Evolutionary conservation across 2,797 vertebrate species (phyloP).

Genomic region (Neoniphon sammara): DNA sequence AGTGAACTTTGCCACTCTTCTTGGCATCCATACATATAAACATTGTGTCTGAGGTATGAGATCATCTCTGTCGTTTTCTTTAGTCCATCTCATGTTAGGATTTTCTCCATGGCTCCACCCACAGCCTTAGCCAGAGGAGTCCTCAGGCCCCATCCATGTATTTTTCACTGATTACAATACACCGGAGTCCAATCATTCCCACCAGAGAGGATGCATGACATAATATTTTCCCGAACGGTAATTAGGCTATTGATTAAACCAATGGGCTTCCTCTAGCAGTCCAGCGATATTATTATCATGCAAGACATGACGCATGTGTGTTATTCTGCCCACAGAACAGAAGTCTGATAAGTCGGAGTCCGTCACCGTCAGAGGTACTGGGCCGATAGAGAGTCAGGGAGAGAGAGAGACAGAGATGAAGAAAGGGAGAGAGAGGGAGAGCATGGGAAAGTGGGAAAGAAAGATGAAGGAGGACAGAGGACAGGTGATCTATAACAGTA

Average conservation of each 20-base stretch:
- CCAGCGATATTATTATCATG: slow-evolving; percentile 43
- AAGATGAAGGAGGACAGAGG: slow-evolving; percentile 3
- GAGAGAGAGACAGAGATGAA: slow-evolving; percentile 11
- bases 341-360: slow-evolving; percentile 37
- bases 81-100: slow-evolving; percentile 31
- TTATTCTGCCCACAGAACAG: slow-evolving; percentile 51
- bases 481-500: slow-evolving; percentile 1
- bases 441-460: slow-evolving; percentile 11
- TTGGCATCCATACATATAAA: slow-evolving; percentile 41
- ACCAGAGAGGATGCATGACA: slow-evolving; percentile 44
- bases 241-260: slow-evolving; percentile 74
- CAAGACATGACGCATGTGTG: slow-evolving; percentile 41
- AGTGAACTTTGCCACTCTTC: slow-evolving; percentile 22
- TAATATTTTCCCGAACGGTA: slow-evolving; percentile 66
- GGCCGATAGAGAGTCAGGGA: slow-evolving; percentile 5
- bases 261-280: slow-evolving; percentile 47
- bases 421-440: slow-evolving; percentile 14
- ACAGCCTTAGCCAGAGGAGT: slow-evolving; percentile 39
- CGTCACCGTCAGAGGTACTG: slow-evolving; percentile 33
- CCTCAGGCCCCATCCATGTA: slow-evolving; percentile 28
- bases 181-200: slow-evolving; percentile 63
- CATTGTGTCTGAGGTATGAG: slow-evolving; percentile 47
- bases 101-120: slow-evolving; percentile 12
- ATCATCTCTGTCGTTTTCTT: slow-evolving; percentile 48
- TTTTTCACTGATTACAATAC: slow-evolving; percentile 71